Evolutionary conservation across 1,140 invertebrate species (phyloP).

Genomic region (Drosophila suzukii): DNA sequence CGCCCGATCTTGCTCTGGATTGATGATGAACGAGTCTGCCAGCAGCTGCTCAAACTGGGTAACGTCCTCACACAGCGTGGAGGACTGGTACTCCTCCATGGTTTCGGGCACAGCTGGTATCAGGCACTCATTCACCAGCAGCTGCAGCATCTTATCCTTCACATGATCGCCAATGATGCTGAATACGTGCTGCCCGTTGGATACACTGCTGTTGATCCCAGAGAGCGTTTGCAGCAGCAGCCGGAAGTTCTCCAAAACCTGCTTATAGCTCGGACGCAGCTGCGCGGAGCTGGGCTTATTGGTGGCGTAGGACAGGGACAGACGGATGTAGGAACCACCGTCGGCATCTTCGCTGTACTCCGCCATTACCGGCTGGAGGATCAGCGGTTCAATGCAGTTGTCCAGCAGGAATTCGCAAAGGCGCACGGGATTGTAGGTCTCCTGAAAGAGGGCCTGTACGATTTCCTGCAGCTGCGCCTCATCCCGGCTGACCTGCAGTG

Average conservation of each 20-base stretch:
- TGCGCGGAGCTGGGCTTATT: constrained; percentile 38
- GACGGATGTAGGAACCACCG: constrained; percentile 22
- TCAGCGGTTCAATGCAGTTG: constrained; percentile 78
- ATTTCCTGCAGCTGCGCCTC: constrained; percentile 72
- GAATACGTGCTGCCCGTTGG: constrained; percentile 86
- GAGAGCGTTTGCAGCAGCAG: constrained; percentile 87
- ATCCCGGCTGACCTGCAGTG: constrained; percentile 70
- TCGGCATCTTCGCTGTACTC: constrained; percentile 55
- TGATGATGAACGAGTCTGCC: constrained; percentile 83
- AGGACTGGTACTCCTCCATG: constrained; percentile 88
- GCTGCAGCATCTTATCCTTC: constrained; percentile 87
- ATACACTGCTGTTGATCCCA: constrained; percentile 86
- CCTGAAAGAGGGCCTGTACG: constrained; percentile 74
- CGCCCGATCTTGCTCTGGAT: constrained; percentile 84
- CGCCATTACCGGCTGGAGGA: constrained; percentile 73
- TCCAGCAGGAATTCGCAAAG: constrained; percentile 75
- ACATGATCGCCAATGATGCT: constrained; percentile 87
- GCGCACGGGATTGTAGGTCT: constrained; percentile 66
- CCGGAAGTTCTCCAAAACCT: constrained; percentile 87
- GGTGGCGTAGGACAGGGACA: constrained; percentile 75
- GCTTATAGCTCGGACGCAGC: constrained; percentile 85
- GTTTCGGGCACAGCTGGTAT: constrained; percentile 90
- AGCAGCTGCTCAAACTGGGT: constrained; percentile 89
- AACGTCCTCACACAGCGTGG: constrained; percentile 87
- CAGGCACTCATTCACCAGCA: constrained; percentile 91